phyloP scores from a whole-genome alignment of 2,888 invertebrate genomes.

The Chymomyza procnemis region DNA sequence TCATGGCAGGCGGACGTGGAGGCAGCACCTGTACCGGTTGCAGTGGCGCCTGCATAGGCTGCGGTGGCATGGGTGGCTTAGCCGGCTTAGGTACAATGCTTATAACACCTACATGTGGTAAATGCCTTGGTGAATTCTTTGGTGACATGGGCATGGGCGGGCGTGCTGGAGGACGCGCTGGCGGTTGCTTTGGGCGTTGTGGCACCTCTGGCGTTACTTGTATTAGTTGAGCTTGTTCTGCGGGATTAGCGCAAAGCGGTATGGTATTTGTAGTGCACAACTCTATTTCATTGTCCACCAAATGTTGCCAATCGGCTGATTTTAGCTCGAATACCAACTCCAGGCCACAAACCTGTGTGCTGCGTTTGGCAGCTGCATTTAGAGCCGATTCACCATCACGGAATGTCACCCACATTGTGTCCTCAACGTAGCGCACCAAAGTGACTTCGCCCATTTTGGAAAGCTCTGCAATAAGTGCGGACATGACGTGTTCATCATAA shows the following conservation, averaged over 20 bases:
- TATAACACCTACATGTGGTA: constrained; percentile 81
- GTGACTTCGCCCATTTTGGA: constrained; percentile 93
- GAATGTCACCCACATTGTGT: constrained; percentile 94
- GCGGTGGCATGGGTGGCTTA: constrained; percentile 72
- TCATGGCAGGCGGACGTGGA: constrained; percentile 56
- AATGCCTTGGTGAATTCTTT: constrained; percentile 78
- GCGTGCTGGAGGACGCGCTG: constrained; percentile 80
- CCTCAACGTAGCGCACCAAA: constrained; percentile 92
- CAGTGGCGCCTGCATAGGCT: constrained; percentile 57
- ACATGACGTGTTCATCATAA: constrained; percentile 90
- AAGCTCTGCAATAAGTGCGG: constrained; percentile 87
- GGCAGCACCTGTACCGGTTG: constrained; percentile 57
- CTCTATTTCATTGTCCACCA: constrained; percentile 89
- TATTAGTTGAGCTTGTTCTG: constrained; percentile 74
- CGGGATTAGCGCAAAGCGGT: constrained; percentile 82
- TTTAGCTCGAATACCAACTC: constrained; percentile 86
- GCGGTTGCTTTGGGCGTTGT: constrained; percentile 79
- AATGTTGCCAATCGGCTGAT: constrained; percentile 90
- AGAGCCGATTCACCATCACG: constrained; percentile 93
- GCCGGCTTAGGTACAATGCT: constrained; percentile 77
- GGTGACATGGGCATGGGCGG: constrained; percentile 81
- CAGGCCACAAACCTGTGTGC: constrained; percentile 83
- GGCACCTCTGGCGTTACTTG: constrained; percentile 80
- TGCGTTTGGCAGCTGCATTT: constrained; percentile 82
- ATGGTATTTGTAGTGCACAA: constrained; percentile 91